Evolutionary conservation across 2,797 vertebrate species (phyloP).

Genomic region (Liasis olivaceus): DNA sequence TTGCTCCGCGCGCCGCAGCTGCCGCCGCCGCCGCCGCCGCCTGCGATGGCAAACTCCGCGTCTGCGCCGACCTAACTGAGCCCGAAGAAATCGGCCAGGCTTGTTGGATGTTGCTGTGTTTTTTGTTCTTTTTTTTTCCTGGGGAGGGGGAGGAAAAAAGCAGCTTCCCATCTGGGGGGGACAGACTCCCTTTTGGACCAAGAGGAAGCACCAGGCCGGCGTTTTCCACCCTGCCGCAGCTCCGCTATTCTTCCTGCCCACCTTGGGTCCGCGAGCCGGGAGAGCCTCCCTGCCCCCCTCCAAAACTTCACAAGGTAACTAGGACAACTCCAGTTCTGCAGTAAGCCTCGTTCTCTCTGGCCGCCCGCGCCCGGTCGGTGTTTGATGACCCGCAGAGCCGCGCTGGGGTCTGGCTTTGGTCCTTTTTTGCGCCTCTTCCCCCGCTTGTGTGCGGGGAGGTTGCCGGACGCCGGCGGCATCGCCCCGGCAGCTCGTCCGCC

Average conservation of each 20-base stretch:
- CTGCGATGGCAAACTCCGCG: slow-evolving; percentile 21
- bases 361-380: slow-evolving; percentile 13
- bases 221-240: slow-evolving; percentile 16
- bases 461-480: not conserved
- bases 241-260: too few relatives aligned
- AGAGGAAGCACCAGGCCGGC: slow-evolving; percentile 24
- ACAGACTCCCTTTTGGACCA: slow-evolving; percentile 17
- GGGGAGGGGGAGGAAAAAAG: not conserved
- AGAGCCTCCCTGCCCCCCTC: not conserved
- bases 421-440: accelerated
- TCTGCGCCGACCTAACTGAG: slow-evolving; percentile 7
- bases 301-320: slow-evolving; percentile 54
- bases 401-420: not conserved
- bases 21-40: slow-evolving; percentile 7
- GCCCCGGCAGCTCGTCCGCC: not conserved
- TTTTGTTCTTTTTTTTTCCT: not conserved
- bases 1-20: not conserved
- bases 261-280: slow-evolving; percentile 15
- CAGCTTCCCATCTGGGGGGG: not conserved
- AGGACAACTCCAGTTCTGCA: slow-evolving; percentile 3
- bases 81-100: slow-evolving; percentile 5
- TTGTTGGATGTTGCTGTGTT: slow-evolving; percentile 17
- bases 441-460: not conserved
- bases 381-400: not conserved
- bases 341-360: not conserved